Percentiles rank a stretch among this genome's conserved stretches.
These are phyloP conservation scores for Trichogramma pretiosum DNA, from an alignment of 1,140 invertebrate species.

Conservation along the genomic window DNA sequence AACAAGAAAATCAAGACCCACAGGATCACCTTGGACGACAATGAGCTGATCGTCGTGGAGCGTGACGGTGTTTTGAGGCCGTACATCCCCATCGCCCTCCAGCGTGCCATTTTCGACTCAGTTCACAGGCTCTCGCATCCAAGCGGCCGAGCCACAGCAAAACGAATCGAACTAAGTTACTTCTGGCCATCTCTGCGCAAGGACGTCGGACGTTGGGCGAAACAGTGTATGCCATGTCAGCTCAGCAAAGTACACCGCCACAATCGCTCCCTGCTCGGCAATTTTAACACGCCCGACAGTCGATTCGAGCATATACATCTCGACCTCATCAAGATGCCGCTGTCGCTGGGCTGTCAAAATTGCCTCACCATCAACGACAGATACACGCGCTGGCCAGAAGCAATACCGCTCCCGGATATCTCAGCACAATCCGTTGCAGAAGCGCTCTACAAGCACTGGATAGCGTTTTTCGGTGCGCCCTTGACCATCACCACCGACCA, in stretches of 20 bases:
- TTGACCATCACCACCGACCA: too few species aligned
- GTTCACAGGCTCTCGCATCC: constrained; percentile 5
- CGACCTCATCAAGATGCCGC: too few species aligned
- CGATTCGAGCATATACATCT: too few species aligned
- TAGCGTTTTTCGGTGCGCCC: too few species aligned
- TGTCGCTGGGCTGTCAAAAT: too few species aligned
- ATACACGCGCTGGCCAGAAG: too few species aligned
- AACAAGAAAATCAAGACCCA: not conserved
- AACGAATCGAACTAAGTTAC: constrained; percentile 16
- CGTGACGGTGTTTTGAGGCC: constrained; percentile 8
- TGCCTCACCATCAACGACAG: too few species aligned
- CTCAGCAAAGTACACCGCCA: constrained; percentile 20
- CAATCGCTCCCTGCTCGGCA: too few species aligned
- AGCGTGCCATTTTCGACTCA: constrained; percentile 7
- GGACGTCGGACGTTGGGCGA: constrained; percentile 14
- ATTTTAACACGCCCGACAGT: too few species aligned
- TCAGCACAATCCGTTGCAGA: too few species aligned
- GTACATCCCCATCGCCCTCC: not conserved
- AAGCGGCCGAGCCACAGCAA: constrained; percentile 5
- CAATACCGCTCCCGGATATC: too few species aligned
- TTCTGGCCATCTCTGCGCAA: constrained; percentile 14
- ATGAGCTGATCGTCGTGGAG: not conserved
- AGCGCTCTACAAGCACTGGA: too few species aligned
- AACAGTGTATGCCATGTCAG: constrained; percentile 21
- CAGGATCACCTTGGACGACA: not conserved